Evolutionary conservation across 2,888 invertebrate genomes (phyloP).

Genomic region (Blastobasis adustella): DNA sequence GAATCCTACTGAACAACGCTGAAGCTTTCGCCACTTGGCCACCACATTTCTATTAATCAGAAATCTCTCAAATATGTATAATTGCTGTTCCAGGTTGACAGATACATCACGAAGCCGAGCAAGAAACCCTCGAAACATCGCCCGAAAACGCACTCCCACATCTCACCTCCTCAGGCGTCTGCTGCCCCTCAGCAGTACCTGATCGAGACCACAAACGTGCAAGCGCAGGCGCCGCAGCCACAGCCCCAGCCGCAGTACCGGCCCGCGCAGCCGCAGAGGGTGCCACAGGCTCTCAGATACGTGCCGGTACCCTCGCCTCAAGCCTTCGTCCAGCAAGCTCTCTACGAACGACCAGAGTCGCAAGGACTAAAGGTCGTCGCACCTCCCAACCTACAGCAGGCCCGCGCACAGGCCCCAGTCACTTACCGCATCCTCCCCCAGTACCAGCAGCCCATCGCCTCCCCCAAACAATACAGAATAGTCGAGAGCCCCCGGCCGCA

Average conservation of each 20-base stretch:
- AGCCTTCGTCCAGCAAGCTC: constrained; percentile 33
- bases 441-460: constrained; percentile 52
- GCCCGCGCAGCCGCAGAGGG: constrained; percentile 39
- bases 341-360: constrained; percentile 54
- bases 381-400: constrained; percentile 55
- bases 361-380: constrained; percentile 64
- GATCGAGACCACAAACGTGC: constrained; percentile 67
- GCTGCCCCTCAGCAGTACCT: constrained; percentile 64
- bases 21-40: too few species aligned
- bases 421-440: constrained; percentile 51
- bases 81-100: constrained; percentile 48
- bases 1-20: too few species aligned
- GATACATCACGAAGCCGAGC: constrained; percentile 55
- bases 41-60: too few species aligned
- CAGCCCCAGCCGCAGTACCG: constrained; percentile 33
- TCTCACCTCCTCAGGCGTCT: constrained; percentile 37
- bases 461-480: constrained; percentile 58
- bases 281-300: constrained; percentile 46
- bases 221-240: constrained; percentile 37
- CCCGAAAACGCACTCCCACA: constrained; percentile 38
- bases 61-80: background rate
- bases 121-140: constrained; percentile 59
- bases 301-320: constrained; percentile 40
- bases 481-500: constrained; percentile 47
- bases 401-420: constrained; percentile 32